Conservation (phyloP, 2,113 vertebrate genomes). For the Osmerus eperlanus region DNA sequence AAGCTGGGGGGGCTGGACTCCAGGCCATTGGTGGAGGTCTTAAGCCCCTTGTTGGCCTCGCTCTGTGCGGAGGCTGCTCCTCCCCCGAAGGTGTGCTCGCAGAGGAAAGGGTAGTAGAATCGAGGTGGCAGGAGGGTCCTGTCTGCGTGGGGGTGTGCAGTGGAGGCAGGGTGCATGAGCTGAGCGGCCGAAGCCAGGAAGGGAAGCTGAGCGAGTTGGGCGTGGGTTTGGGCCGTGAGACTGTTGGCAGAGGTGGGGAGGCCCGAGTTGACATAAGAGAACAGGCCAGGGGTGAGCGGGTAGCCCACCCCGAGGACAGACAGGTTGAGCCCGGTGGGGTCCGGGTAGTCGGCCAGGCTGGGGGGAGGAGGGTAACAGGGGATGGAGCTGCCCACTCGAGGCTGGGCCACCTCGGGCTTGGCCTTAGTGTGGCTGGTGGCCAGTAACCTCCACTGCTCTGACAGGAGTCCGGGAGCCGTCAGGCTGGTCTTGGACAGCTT, state of each 20-base stretch:
- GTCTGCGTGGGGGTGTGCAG: conserved; percentile 68
- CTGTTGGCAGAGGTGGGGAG: conserved; percentile 59
- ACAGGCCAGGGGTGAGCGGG: conserved; percentile 81
- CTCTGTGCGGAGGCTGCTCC: conserved; percentile 43
- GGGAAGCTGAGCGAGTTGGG: conserved; percentile 81
- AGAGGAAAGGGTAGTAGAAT: conserved; percentile 91
- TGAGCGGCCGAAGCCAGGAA: conserved; percentile 84
- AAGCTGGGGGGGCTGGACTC: conserved; percentile 60
- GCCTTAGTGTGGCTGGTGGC: conserved; percentile 66
- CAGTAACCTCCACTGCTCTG: conserved; percentile 83
- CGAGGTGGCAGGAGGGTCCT: conserved; percentile 74
- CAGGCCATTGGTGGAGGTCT: conserved; percentile 42
- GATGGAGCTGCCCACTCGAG: conserved; percentile 67
- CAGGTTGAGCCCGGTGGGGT: conserved; percentile 84
- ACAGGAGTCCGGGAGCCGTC: conserved; percentile 67
- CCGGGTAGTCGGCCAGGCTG: conserved; percentile 77
- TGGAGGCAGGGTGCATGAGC: conserved; percentile 76
- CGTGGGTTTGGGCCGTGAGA: conserved; percentile 63
- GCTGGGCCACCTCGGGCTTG: conserved; percentile 58
- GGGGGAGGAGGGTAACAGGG: conserved; percentile 85
- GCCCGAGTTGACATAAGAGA: conserved; percentile 87
- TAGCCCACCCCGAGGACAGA: conserved; percentile 90
- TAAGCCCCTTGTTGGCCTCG: conserved; percentile 68
- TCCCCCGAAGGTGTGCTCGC: conserved; percentile 78
- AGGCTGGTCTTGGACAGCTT: conserved; percentile 77